Percentiles rank a stretch among this genome's conserved stretches.
Evolutionary conservation across 2,888 invertebrate species (phyloP).

Genomic region (Drosophila pegasa): DNA sequence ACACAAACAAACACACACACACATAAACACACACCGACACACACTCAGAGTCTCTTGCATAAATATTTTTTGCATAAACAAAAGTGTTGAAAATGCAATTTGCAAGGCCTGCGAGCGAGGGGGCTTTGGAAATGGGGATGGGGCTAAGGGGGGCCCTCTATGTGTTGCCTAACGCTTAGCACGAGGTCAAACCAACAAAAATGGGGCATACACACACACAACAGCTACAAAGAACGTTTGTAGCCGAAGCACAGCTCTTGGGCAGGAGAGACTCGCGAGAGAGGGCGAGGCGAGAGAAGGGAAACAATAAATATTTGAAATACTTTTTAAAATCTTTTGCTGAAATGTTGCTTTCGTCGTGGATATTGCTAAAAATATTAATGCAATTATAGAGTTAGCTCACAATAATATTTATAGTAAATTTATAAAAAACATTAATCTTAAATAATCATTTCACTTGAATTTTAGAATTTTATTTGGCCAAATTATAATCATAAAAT

Average conservation of each 20-base stretch:
- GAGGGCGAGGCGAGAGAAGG: too few species aligned
- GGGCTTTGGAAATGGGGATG: background rate
- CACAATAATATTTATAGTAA: too few species aligned
- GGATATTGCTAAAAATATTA: too few species aligned
- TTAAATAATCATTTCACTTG: too few species aligned
- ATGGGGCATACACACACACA: background rate
- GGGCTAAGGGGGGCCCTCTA: background rate
- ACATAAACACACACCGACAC: conserved; percentile 31
- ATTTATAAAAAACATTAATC: too few species aligned
- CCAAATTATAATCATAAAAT: too few species aligned
- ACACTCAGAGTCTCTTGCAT: conserved; percentile 59
- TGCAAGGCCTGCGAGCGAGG: conserved; percentile 30
- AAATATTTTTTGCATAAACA: conserved; percentile 79
- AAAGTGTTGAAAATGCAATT: conserved; percentile 80
- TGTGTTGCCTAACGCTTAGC: conserved; percentile 42
- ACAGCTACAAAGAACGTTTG: background rate
- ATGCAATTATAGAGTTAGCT: too few species aligned
- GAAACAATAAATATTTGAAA: conserved; percentile 1
- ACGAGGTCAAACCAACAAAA: conserved; percentile 69
- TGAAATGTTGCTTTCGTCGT: too few species aligned
- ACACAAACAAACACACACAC: conserved; percentile 27
- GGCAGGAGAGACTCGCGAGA: background rate
- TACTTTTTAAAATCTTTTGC: background rate
- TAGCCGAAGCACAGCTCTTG: background rate
- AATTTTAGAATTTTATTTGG: too few species aligned